Evolutionary conservation across 2,888 invertebrate species (phyloP), one percentile per base, ranked within the genome.

Genomic region (Drosophila colorata): DNA sequence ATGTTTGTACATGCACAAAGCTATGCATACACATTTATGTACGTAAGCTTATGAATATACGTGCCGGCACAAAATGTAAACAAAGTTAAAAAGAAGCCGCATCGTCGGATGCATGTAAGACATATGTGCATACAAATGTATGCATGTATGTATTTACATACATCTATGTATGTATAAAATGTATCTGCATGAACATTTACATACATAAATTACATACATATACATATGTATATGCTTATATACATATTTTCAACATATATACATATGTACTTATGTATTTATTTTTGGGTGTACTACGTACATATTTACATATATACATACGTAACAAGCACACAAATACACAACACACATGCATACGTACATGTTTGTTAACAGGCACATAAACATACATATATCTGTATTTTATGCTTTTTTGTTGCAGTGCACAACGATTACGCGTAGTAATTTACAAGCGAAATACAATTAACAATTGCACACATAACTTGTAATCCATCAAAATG

Each of bases 401-500:
- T 16, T 44, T 44, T 13, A 8, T 9, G 11, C 5, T n/a, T 46
- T 25, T 44, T 43, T 35, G 40, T 64, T 47, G 37, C 58, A 66
- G 67, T 49, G 40, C 37, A 41, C 16, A 35, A 41, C 51, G 35
- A n/a, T 60, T 48, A 20, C 20, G 31, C 33, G 31, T 49, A 41
- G 23, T 46, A 25, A 47, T n/a, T 18, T 43, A 33, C 28, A 66
- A 55, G 20, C 44, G 20, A 49, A 58, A 40, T 8, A 28, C 35
- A 58, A 61, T 40, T 35, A 41, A 20, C 16, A 31, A 58, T 38
- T 37, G 18, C 14, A 40, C 31, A 56, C 8, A 37, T 16, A 56
- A 37, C 0, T 38, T 11, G 16, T 16, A 46, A 67, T 14, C 43
- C 43, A 40, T 11, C 60, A 90, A 84, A 92, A 96, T 96, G 96